phyloP scores from a whole-genome alignment of 2,888 invertebrate genomes.

The Quadroppia sp. region DNA sequence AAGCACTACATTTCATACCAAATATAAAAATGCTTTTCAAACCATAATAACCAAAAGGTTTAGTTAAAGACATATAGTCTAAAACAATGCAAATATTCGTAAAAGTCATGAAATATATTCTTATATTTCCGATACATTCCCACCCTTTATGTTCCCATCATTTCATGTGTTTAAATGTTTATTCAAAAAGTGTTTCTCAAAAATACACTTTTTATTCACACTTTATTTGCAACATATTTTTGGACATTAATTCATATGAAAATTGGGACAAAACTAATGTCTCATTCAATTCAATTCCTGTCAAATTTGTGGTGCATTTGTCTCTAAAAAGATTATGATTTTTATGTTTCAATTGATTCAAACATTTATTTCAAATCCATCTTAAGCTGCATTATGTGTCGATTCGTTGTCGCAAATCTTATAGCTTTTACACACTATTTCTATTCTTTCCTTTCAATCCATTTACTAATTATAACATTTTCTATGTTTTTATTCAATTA shows the following conservation, averaged over 20 bases:
- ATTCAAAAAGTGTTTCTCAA: conserved; percentile 5
- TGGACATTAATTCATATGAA: not conserved
- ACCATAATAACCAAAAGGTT: not conserved
- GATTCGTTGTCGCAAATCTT: not conserved
- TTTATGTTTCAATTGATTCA: conserved; percentile 1
- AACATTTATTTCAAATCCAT: not conserved
- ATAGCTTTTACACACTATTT: not conserved
- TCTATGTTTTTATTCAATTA: no score
- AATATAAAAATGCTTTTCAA: conserved; percentile 26
- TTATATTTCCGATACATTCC: not conserved
- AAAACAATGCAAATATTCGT: not conserved
- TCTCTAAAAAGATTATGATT: not conserved
- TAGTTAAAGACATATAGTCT: not conserved
- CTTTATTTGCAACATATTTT: not conserved
- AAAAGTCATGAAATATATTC: conserved; percentile 6
- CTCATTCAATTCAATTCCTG: not conserved
- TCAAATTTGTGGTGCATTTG: conserved; percentile 20
- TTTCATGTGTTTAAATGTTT: conserved; percentile 25
- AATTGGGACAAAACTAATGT: conserved; percentile 2
- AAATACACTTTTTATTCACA: not conserved
- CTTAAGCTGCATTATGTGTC: conserved; percentile 35
- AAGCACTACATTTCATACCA: conserved; percentile 33
- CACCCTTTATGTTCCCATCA: conserved; percentile 35
- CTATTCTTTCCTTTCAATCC: not conserved
- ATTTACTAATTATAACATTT: no score